Base-by-base conservation (phyloP, 2,888 invertebrate species). In the Suillia variegata region DNA sequence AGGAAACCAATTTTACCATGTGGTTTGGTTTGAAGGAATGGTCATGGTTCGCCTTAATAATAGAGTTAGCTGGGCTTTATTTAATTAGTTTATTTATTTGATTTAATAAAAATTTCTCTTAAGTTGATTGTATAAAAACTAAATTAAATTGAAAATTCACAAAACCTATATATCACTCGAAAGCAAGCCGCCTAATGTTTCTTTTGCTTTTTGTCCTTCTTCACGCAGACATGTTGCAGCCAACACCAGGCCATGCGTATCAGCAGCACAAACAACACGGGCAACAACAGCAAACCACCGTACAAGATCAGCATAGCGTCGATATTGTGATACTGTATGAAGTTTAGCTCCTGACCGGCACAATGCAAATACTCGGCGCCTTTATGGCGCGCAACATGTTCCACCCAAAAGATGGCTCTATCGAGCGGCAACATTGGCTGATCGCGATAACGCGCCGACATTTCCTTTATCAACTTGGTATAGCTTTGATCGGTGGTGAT, bases 351-450 rank as follows among this genome's bases (percentile, higher is more conserved):
- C 58, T 76, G 73, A 1, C 74, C 77, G 31, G 77, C 77, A 45
- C 78, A 80, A 49, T 74, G 73, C 49, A 80, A 57, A 56, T 80
- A 78, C 2, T 64, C 66, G 13, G 80, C 80, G 17, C 80, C 80
- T 48, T 78, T 75, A 52, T 80, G 77, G 0, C 75, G 62, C 1
- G 64, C 69, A 2, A 79, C 70, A 58, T 78, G 76, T 62, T 78
- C 77, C 17, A 76, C 70, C 80, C 79, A 78, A 58, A 71, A 76
- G 4, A 73, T 65, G 0, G 76, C 79, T 1, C 63, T 66, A 4
- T 77, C 71, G 49, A 76, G 54, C 0, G 82, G 80, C 21, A 70
- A 49, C 56, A 72, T 60, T 1, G 70, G 76, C 51, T 80, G 80
- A 68, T 81, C 81, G 18, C 69, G 71, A 58, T 69, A 81, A 10